A percentile compares a stretch with the other conserved stretches of the same genome.
Conservation (phyloP, 1,140 invertebrate genomes). For the Druon quercuslanigerum region DNA sequence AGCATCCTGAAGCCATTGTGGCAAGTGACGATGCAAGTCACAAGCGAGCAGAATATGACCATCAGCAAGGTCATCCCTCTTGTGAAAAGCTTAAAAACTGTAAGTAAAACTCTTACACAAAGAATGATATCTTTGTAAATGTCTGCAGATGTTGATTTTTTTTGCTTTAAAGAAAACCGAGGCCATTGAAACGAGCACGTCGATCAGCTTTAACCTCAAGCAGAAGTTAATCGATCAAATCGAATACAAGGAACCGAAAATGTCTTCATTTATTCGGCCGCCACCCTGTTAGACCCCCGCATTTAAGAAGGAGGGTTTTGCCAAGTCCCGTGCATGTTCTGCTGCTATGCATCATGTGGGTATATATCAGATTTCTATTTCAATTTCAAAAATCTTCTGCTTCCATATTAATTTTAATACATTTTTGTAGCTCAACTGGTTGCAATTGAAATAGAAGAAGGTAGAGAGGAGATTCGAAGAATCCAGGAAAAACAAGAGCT, state of each 20-base stretch:
- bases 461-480: too few relatives aligned
- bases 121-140: constrained; percentile 48
- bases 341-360: background rate
- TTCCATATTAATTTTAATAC: too few relatives aligned
- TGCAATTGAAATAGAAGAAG: too few relatives aligned
- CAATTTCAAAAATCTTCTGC: too few relatives aligned
- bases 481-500: too few relatives aligned
- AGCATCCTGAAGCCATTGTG: constrained; percentile 12
- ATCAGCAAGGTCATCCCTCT: constrained; percentile 31
- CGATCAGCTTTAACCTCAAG: background rate
- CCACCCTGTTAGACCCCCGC: constrained; percentile 66
- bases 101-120: background rate
- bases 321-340: background rate
- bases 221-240: background rate
- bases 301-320: constrained; percentile 51
- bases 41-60: background rate
- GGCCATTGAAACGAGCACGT: background rate
- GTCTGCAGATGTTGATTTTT: constrained; percentile 51
- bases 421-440: too few relatives aligned
- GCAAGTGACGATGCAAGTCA: background rate
- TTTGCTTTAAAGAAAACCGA: background rate
- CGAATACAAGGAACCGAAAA: background rate
- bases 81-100: background rate
- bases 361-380: background rate
- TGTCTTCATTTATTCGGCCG: constrained; percentile 39